Evolutionary conservation across 2,888 invertebrate genomes (phyloP).

Genomic region (Blastobasis adustella): DNA sequence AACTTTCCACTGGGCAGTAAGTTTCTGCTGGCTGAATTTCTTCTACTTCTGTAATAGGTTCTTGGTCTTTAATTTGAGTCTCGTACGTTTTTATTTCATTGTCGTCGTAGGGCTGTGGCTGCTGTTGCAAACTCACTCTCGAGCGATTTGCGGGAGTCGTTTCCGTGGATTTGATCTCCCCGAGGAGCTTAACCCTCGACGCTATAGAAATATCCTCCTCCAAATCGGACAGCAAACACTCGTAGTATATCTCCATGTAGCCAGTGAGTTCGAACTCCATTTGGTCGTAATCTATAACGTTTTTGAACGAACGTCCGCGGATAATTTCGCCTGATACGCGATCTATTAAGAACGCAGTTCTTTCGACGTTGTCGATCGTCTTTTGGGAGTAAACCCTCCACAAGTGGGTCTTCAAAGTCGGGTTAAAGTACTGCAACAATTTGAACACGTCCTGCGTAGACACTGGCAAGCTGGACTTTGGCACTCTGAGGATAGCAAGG

Average conservation of each 20-base stretch:
- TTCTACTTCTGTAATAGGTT: slow-evolving; percentile 7
- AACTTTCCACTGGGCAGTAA: slow-evolving; percentile 1
- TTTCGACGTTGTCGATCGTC: slow-evolving; percentile 34
- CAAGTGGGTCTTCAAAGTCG: slow-evolving; percentile 41
- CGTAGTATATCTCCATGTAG: slow-evolving; percentile 56
- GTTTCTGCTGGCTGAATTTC: slow-evolving; percentile 2
- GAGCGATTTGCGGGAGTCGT: slow-evolving; percentile 34
- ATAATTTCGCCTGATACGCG: slow-evolving; percentile 56
- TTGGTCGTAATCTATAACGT: slow-evolving; percentile 54
- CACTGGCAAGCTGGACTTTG: slow-evolving; percentile 45
- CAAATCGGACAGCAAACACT: slow-evolving; percentile 42
- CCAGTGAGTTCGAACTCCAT: slow-evolving; percentile 62
- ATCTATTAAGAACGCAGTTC: slow-evolving; percentile 53
- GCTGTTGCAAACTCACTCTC: slow-evolving; percentile 21
- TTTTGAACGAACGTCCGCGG: slow-evolving; percentile 53
- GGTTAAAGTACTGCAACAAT: slow-evolving; percentile 61
- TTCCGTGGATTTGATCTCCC: slow-evolving; percentile 41
- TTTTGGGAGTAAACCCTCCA: slow-evolving; percentile 60
- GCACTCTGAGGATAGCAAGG: slow-evolving; percentile 52
- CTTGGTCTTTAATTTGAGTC: slow-evolving; percentile 7
- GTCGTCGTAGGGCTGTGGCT: slow-evolving; percentile 9
- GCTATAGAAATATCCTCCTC: slow-evolving; percentile 48
- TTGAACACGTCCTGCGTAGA: slow-evolving; percentile 55
- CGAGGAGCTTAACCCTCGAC: slow-evolving; percentile 51
- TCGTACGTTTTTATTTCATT: slow-evolving; percentile 5